Evolutionary conservation across 2,888 invertebrate genomes (phyloP).

Genomic region (Dusona sp.): DNA sequence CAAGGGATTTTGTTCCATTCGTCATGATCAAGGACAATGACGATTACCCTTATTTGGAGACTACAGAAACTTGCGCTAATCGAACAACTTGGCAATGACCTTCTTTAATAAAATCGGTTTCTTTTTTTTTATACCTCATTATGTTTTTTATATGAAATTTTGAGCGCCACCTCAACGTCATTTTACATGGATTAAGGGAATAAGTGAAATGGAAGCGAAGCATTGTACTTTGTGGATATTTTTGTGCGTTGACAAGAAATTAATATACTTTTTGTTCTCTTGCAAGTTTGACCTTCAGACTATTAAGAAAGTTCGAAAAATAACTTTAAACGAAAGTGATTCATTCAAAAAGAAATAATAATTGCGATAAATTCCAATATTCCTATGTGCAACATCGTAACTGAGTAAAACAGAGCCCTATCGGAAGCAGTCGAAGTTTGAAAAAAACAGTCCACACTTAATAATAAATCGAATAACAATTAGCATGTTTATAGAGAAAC

Average conservation of each 20-base stretch:
- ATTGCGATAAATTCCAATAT: background rate
- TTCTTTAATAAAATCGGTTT: background rate
- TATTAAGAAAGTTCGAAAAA: no score
- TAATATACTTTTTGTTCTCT: background rate
- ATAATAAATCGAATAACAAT: background rate
- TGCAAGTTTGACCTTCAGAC: no score
- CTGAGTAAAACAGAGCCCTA: background rate
- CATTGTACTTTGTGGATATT: no score
- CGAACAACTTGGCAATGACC: slow-evolving; percentile 3
- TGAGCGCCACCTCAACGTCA: no score
- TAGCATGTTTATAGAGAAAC: background rate
- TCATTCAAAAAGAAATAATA: background rate
- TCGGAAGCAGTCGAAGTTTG: background rate
- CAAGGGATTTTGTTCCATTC: background rate
- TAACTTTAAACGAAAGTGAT: no score
- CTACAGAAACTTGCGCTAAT: background rate
- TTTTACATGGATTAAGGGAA: background rate
- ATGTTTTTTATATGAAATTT: no score
- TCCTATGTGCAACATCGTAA: background rate
- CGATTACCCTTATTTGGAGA: background rate
- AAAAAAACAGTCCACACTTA: background rate
- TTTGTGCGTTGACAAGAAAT: background rate
- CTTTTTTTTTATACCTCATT: background rate
- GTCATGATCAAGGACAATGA: slow-evolving; percentile 1
- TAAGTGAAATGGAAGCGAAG: background rate